phyloP scores from a whole-genome alignment of 1,140 invertebrate genomes.

The Drosophila pectinifera region DNA sequence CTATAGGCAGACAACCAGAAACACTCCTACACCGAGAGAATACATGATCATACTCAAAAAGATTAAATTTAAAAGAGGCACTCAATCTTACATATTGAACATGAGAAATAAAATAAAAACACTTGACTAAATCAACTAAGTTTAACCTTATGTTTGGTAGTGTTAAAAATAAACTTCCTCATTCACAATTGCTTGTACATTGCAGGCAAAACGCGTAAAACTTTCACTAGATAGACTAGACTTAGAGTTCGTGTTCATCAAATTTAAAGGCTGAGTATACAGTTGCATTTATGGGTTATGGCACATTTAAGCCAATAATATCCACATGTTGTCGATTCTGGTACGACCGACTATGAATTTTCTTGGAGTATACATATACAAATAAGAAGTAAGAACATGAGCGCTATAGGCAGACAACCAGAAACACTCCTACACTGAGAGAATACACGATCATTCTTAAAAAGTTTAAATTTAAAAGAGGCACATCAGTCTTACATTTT shows the following conservation, averaged over 20 bases:
- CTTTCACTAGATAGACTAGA: no score
- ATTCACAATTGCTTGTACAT: no score
- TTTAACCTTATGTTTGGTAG: not conserved
- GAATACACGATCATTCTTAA: not conserved
- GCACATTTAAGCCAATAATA: not conserved
- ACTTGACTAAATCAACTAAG: no score
- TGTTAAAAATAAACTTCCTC: no score
- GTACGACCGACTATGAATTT: not conserved
- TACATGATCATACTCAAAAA: not conserved
- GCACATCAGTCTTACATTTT: no score
- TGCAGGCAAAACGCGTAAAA: no score
- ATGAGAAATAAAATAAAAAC: not conserved
- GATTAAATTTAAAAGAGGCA: no score
- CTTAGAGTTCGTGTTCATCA: no score
- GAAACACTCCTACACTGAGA: not conserved
- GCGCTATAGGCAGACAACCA: constrained; percentile 9
- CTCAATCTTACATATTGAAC: no score
- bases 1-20: constrained; percentile 12
- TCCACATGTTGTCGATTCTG: not conserved
- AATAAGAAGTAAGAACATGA: constrained; percentile 6
- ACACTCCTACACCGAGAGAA: not conserved
- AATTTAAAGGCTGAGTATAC: not conserved
- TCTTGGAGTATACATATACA: no score
- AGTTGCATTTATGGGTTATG: not conserved
- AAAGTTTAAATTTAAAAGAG: no score